phyloP scores from a whole-genome alignment of 2,888 invertebrate genomes.

The Acrobasis suavella region DNA sequence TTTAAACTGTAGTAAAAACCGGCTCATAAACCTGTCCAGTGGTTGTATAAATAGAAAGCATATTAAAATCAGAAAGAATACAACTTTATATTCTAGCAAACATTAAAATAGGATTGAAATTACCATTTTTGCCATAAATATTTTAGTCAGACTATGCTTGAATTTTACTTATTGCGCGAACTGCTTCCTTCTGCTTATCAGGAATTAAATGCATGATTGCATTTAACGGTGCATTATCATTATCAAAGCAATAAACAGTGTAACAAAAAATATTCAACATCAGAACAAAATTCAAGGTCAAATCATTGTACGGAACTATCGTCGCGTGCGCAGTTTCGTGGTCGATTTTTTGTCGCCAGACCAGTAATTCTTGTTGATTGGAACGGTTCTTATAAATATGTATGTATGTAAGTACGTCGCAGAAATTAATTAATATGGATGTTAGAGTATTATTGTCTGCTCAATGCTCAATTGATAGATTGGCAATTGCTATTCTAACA shows the following conservation, averaged over 20 bases:
- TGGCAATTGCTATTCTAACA: not conserved
- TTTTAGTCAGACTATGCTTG: too few relatives aligned
- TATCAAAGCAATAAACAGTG: not conserved
- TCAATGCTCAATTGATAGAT: not conserved
- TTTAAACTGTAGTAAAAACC: too few relatives aligned
- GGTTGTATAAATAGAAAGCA: too few relatives aligned
- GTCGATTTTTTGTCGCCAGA: slow-evolving; percentile 13
- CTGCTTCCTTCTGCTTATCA: not conserved
- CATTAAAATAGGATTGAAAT: too few relatives aligned
- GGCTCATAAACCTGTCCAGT: too few relatives aligned
- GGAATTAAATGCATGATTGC: not conserved
- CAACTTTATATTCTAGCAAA: too few relatives aligned
- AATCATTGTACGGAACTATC: slow-evolving; percentile 4
- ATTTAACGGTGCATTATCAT: not conserved
- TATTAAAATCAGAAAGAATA: too few relatives aligned
- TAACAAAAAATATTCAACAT: not conserved
- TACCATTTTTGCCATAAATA: too few relatives aligned
- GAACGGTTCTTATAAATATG: slow-evolving; percentile 13
- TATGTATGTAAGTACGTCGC: not conserved
- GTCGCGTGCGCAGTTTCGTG: not conserved
- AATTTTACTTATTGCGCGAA: too few relatives aligned
- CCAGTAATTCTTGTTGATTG: slow-evolving; percentile 29
- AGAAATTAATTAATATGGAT: not conserved
- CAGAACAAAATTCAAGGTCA: not conserved
- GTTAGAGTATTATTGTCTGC: not conserved